Conservation (phyloP, 2,113 vertebrate genomes). For the Prunella fulvescens region DNA sequence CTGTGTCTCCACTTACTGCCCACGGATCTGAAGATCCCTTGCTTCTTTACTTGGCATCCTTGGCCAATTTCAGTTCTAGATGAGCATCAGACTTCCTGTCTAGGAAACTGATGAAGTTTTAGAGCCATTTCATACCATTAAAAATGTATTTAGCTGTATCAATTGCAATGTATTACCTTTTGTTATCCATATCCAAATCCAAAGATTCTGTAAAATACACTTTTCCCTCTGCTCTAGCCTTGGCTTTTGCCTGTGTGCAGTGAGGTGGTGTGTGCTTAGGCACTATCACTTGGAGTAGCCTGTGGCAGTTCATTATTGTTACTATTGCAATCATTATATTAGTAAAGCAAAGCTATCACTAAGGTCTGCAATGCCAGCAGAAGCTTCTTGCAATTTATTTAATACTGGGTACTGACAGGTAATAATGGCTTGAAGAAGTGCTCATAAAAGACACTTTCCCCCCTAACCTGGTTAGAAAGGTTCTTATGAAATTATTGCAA, state of each 20-base stretch:
- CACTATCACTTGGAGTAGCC: background rate
- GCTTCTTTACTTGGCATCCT: background rate
- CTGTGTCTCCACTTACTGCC: background rate
- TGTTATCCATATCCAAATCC: background rate
- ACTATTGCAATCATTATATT: background rate
- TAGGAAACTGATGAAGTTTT: background rate
- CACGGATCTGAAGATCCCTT: background rate
- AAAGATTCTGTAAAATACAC: background rate
- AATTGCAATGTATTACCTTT: background rate
- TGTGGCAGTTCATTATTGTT: background rate
- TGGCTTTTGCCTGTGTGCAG: background rate
- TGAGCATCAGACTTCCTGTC: background rate
- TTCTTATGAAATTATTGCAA: background rate
- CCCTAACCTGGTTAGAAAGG: background rate
- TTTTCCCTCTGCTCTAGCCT: background rate
- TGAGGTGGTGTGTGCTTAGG: background rate
- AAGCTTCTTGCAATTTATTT: background rate
- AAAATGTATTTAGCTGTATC: background rate
- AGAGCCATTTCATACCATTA: background rate
- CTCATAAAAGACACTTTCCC: background rate
- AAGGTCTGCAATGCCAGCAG: background rate
- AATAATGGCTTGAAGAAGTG: slow-evolving; percentile 16
- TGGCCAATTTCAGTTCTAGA: background rate
- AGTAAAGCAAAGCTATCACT: background rate
- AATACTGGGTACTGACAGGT: background rate